Evolutionary conservation across 2,888 invertebrate species (phyloP), one percentile per base, ranked within the genome.

Genomic region (Drosophila affinis): DNA sequence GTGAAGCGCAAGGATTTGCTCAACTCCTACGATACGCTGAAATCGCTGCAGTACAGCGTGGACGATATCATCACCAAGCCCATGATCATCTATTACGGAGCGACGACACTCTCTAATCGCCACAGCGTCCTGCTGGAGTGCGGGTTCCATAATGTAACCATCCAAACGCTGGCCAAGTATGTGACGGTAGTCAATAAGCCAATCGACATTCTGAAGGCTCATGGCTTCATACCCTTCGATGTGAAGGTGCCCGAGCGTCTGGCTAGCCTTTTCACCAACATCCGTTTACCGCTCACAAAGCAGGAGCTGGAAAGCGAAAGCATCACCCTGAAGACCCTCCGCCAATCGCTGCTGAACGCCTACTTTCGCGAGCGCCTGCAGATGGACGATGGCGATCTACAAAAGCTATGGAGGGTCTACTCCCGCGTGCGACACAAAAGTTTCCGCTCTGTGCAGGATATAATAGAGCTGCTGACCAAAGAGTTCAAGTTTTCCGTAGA

Each of bases 61-160:
- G 78, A 92, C 27, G 94, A 94, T 29, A 94, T 95, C 17, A 91
- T 94, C 47, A 72, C 90, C 2, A 92, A 93, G 77, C 94, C 94
- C 0, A 93, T 93, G 89, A 86, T 95, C 3, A 92, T 95, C n/a
- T 93, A 93, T 59, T 93, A 93, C 88, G 93, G 93, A 79, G 93
- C 93, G 2, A 91, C 93, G 27, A 93, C 93, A 34, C 89, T 95
- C 80, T 93, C 94, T 56, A 95, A 95, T 81, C 94, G 95, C 78
- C 93, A 93, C 69, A 93, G 93, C 81, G 93, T 94, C 51, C 90
- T 95, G 14, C 92, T 91, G 73, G 95, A 95, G 91, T 94, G 94
- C 86, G 94, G 94, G 17, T 94, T 95, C 75, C 69, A 81, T 2
- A 73, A 88, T 14, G 87, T 94, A 3, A 74, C 88, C 67, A 78